Evolutionary conservation across 2,888 invertebrate genomes (phyloP).

Genomic region (Brachynemurus nebulosus): DNA sequence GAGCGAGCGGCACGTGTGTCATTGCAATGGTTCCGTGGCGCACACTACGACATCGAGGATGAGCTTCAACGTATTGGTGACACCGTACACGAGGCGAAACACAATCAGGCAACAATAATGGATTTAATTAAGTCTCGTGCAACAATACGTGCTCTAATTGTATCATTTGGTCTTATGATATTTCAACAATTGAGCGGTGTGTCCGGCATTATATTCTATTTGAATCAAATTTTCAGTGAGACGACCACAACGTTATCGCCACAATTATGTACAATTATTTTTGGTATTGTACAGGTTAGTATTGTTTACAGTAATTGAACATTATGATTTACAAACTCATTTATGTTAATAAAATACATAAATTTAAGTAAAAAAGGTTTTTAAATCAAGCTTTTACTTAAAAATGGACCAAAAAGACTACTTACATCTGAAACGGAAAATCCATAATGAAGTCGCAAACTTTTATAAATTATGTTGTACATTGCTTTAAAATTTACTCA

Average conservation of each 20-base stretch:
- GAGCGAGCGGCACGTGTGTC: slow-evolving; percentile 43
- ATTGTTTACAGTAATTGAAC: too few relatives aligned
- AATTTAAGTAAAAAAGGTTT: too few relatives aligned
- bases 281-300: slow-evolving; percentile 30
- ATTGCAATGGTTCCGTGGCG: slow-evolving; percentile 45
- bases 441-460: too few relatives aligned
- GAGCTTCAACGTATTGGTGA: slow-evolving; percentile 39
- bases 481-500: too few relatives aligned
- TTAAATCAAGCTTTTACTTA: too few relatives aligned
- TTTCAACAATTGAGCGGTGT: slow-evolving; percentile 31
- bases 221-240: slow-evolving; percentile 26
- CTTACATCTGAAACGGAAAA: too few relatives aligned
- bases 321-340: too few relatives aligned
- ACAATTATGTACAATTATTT: slow-evolving; percentile 29
- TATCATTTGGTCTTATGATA: slow-evolving; percentile 32
- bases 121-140: slow-evolving; percentile 29
- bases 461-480: too few relatives aligned
- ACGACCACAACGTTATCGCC: slow-evolving; percentile 24
- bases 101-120: slow-evolving; percentile 33
- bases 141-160: slow-evolving; percentile 23
- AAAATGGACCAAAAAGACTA: too few relatives aligned
- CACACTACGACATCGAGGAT: slow-evolving; percentile 39
- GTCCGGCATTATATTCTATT: slow-evolving; percentile 30
- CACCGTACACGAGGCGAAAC: slow-evolving; percentile 32
- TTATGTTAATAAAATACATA: too few relatives aligned